Percentiles rank a stretch among this genome's conserved stretches.
phyloP scores from a whole-genome alignment of 2,888 invertebrate genomes.

The Phyllotreta striolata region DNA sequence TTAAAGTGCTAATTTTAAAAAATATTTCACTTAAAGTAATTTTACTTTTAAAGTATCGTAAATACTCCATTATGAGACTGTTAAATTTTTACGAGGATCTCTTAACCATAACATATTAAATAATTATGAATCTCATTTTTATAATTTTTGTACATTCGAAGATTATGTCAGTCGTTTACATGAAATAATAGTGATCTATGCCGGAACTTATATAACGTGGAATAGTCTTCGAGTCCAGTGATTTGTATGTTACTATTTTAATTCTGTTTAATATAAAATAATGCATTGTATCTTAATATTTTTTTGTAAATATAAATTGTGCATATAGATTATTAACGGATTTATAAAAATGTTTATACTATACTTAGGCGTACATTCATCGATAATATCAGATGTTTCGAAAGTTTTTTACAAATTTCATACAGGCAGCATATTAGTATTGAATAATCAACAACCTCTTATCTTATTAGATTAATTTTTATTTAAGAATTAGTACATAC shows the following conservation, averaged over 20 bases:
- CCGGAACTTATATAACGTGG: constrained; percentile 58
- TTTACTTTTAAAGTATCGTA: no score
- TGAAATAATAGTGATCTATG: constrained; percentile 54
- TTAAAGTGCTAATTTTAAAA: background rate
- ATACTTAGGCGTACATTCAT: constrained; percentile 58
- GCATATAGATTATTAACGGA: constrained; percentile 62
- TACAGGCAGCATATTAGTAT: background rate
- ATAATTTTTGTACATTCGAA: constrained; percentile 11
- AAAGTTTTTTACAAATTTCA: constrained; percentile 5
- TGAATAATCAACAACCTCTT: no score
- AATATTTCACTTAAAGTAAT: background rate
- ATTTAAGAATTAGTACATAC: background rate
- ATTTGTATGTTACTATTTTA: constrained; percentile 59
- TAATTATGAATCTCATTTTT: background rate
- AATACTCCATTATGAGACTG: no score
- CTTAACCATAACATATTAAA: background rate
- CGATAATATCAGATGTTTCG: constrained; percentile 43
- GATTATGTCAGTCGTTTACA: constrained; percentile 49
- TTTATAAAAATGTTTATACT: constrained; percentile 61
- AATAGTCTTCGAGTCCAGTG: constrained; percentile 60
- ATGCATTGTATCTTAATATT: constrained; percentile 59
- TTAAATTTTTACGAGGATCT: background rate
- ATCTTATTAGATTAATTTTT: no score
- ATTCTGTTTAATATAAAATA: constrained; percentile 50
- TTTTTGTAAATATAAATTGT: constrained; percentile 63